Percentiles rank a stretch among this genome's conserved stretches.
Conservation (phyloP, 2,888 invertebrate genomes). For the Vanessa cardui region DNA sequence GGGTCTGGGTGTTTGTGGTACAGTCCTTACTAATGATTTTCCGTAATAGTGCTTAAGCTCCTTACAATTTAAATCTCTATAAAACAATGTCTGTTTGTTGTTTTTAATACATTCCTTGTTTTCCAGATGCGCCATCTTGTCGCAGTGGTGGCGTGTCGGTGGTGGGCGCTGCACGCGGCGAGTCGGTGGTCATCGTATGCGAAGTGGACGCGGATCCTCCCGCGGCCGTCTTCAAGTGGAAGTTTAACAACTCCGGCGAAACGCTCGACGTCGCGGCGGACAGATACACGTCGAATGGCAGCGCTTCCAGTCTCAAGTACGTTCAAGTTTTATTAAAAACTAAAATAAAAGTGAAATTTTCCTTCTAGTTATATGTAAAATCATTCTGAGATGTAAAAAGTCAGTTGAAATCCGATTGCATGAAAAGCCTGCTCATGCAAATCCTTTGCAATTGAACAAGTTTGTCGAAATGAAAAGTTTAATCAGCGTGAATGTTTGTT, state of each 20-base stretch:
- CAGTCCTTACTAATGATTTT: too few species aligned
- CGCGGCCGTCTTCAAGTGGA: slow-evolving; percentile 95
- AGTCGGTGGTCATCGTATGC: slow-evolving; percentile 93
- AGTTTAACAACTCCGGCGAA: slow-evolving; percentile 96
- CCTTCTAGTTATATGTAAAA: background rate
- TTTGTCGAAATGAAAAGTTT: slow-evolving; percentile 39
- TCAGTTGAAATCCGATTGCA: slow-evolving; percentile 26
- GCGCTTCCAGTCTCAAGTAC: slow-evolving; percentile 86
- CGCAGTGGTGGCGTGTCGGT: slow-evolving; percentile 88
- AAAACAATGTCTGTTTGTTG: too few species aligned
- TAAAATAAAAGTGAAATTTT: background rate
- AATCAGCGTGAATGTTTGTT: slow-evolving; percentile 40
- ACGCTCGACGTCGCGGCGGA: slow-evolving; percentile 91
- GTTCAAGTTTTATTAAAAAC: slow-evolving; percentile 26
- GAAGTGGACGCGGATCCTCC: slow-evolving; percentile 96
- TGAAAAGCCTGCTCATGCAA: slow-evolving; percentile 29
- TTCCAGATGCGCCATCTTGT: slow-evolving; percentile 92
- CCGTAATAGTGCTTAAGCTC: too few species aligned
- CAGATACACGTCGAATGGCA: slow-evolving; percentile 90
- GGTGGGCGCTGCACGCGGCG: slow-evolving; percentile 94
- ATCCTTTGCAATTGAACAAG: slow-evolving; percentile 35
- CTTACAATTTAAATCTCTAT: too few species aligned
- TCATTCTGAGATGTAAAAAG: slow-evolving; percentile 20
- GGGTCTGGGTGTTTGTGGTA: too few species aligned
- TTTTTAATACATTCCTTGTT: too few species aligned